These are phyloP conservation scores for Meloidogyne floridensis DNA, from an alignment of 1,140 invertebrate species.

Conservation along the genomic window DNA sequence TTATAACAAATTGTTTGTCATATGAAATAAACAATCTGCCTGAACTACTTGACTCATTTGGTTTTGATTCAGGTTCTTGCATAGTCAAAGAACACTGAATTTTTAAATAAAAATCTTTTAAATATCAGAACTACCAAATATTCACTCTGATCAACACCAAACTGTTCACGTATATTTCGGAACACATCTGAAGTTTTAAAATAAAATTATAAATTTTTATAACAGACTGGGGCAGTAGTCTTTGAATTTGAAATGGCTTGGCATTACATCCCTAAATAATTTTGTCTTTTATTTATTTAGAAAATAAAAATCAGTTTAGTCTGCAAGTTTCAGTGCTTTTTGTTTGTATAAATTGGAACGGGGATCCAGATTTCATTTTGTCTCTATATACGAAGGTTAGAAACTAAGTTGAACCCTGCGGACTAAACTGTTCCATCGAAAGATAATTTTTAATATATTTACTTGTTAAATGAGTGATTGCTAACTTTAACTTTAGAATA, in stretches of 20 bases:
- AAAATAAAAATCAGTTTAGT: conserved; percentile 21
- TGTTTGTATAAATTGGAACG: too few relatives aligned
- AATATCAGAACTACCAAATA: conserved; percentile 75
- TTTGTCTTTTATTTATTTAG: conserved; percentile 5
- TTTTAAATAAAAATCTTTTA: conserved; percentile 3
- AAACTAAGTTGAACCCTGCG: too few relatives aligned
- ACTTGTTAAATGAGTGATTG: conserved; percentile 99
- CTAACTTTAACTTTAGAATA: conserved; percentile 93
- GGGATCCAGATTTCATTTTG: too few relatives aligned
- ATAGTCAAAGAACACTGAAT: conserved; percentile 69
- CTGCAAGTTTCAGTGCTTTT: too few relatives aligned
- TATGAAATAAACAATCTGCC: conserved; percentile 93
- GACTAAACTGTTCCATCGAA: too few relatives aligned
- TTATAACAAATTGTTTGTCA: conserved; percentile 92
- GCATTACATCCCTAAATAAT: conserved; percentile 88
- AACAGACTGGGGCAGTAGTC: conserved; percentile 84
- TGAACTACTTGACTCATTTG: conserved; percentile 81
- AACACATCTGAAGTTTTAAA: conserved; percentile 76
- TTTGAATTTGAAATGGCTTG: conserved; percentile 98
- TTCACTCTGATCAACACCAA: conserved; percentile 91
- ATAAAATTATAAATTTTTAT: background rate
- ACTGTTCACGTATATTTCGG: conserved; percentile 91
- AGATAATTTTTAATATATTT: conserved; percentile 46
- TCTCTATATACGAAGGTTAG: too few relatives aligned
- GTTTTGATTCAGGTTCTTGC: conserved; percentile 78